These are phyloP conservation scores for Sebastiscus albofasciatus DNA, from an alignment of 2,797 vertebrate genomes.

Conservation along the genomic window DNA sequence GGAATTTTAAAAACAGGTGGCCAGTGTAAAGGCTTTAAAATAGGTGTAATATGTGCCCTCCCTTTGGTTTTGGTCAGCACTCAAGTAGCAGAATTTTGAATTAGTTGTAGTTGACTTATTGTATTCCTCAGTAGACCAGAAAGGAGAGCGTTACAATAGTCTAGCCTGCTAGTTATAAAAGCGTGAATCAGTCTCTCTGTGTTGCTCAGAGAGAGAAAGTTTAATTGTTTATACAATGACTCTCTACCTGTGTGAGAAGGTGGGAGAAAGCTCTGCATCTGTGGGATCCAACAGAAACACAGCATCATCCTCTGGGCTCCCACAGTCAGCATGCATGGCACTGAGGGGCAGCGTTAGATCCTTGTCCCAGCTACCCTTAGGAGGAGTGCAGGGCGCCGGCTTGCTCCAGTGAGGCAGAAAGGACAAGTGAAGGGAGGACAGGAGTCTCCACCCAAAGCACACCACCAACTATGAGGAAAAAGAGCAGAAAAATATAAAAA, in stretches of 20 bases:
- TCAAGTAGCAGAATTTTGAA: no score
- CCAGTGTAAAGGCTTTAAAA: no score
- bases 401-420: conserved; percentile 64
- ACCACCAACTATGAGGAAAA: conserved; percentile 60
- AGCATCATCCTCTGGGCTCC: conserved; percentile 75
- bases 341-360: conserved; percentile 75
- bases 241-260: conserved; percentile 77
- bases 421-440: conserved; percentile 69
- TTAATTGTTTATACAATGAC: not conserved
- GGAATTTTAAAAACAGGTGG: no score
- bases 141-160: no score
- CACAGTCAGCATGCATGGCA: conserved; percentile 76
- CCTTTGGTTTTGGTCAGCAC: no score
- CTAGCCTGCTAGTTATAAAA: no score
- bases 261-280: conserved; percentile 66
- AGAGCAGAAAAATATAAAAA: not conserved
- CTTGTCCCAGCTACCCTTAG: conserved; percentile 75
- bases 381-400: conserved; percentile 81
- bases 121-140: no score
- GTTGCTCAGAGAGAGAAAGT: no score
- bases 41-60: no score
- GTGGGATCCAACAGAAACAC: conserved; percentile 61
- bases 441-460: conserved; percentile 66
- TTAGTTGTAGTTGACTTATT: no score
- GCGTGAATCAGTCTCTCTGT: no score